Conservation (phyloP, 2,113 vertebrate genomes). For the Ranitomeya imitator region DNA sequence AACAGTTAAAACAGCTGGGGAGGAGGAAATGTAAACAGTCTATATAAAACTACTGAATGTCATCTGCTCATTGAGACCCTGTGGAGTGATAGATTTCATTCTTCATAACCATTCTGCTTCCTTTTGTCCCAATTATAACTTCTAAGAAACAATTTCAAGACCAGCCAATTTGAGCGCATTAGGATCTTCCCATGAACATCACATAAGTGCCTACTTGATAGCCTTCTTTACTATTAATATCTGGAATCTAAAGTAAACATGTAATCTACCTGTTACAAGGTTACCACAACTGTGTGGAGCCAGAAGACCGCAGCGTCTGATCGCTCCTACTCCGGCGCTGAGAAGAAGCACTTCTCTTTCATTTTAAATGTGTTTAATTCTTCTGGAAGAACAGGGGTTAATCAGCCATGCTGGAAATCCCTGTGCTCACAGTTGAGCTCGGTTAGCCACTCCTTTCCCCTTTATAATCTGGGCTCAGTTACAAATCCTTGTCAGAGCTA, state of each 20-base stretch:
- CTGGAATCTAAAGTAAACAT: neutral
- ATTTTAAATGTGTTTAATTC: too few relatives aligned
- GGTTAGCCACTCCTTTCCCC: too few relatives aligned
- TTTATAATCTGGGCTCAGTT: too few relatives aligned
- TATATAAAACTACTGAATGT: neutral
- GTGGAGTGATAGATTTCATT: conserved; percentile 9
- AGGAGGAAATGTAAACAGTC: neutral
- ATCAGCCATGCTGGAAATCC: too few relatives aligned
- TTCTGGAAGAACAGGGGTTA: too few relatives aligned
- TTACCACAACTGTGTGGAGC: too few relatives aligned
- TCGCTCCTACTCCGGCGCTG: too few relatives aligned
- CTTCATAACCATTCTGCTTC: neutral
- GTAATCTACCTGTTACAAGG: neutral
- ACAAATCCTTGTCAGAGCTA: too few relatives aligned
- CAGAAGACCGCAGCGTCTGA: too few relatives aligned
- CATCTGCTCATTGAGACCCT: neutral
- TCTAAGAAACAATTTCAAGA: neutral
- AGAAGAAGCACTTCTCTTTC: too few relatives aligned
- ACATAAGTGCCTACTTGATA: neutral
- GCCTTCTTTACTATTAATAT: neutral
- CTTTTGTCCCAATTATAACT: neutral
- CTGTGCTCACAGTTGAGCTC: too few relatives aligned
- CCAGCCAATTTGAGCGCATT: neutral
- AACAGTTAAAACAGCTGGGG: neutral
- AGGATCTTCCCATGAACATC: neutral